Percentiles rank a stretch among this genome's conserved stretches.
Conservation (phyloP, 1,140 invertebrate genomes). For the Cyphomyrmex costatus region DNA sequence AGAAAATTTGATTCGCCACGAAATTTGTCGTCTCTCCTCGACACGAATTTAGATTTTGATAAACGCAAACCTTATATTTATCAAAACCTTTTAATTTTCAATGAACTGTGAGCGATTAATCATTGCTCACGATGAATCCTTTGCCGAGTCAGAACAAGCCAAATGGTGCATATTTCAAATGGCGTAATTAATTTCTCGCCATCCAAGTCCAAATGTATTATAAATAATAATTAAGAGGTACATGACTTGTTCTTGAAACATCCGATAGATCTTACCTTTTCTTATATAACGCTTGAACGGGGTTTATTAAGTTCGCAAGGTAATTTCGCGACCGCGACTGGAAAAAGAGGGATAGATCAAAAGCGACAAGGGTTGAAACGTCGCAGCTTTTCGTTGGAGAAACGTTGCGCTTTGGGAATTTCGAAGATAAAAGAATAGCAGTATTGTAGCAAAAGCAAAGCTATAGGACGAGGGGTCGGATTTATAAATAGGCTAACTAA, state of each 20-base stretch:
- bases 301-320: constrained; percentile 52
- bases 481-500: constrained; percentile 27
- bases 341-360: constrained; percentile 8
- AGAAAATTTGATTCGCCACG: constrained; percentile 12
- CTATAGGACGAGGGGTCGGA: not conserved
- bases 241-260: not conserved
- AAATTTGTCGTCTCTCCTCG: constrained; percentile 21
- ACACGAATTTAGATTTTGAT: constrained; percentile 35
- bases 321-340: not conserved
- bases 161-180: not conserved
- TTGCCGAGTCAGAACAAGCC: not conserved
- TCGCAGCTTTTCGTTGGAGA: not conserved
- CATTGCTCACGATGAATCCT: not conserved
- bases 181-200: constrained; percentile 21
- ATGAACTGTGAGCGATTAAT: constrained; percentile 40
- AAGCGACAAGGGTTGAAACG: constrained; percentile 10
- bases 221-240: not conserved
- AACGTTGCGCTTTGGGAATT: constrained; percentile 16
- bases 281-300: not conserved
- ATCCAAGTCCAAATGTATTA: not conserved
- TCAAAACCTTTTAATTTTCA: constrained; percentile 28
- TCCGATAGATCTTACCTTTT: not conserved
- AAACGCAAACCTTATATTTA: not conserved
- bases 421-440: not conserved
- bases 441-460: constrained; percentile 20